Evolutionary conservation across 1,140 invertebrate genomes (phyloP).

Genomic region (Magallana angulata): DNA sequence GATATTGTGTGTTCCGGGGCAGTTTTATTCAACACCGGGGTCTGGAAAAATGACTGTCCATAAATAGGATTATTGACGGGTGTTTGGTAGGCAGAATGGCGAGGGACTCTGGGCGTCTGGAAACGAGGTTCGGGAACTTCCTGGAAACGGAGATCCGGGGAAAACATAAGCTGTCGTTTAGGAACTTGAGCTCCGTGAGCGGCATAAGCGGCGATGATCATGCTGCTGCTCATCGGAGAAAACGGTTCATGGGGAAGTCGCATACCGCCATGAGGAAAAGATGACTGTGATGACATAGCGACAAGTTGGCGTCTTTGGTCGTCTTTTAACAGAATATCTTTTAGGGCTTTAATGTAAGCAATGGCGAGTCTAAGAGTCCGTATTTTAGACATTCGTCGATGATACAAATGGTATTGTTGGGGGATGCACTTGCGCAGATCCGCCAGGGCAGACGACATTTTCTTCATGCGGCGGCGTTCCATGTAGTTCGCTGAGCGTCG

Average conservation of each 20-base stretch:
- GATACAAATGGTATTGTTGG: slow-evolving; percentile 96
- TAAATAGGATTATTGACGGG: background rate
- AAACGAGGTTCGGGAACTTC: background rate
- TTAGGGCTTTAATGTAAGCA: slow-evolving; percentile 98
- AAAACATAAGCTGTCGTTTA: slow-evolving; percentile 20
- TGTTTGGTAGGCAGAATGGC: slow-evolving; percentile 31
- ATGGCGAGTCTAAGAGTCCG: slow-evolving; percentile 96
- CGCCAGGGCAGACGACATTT: slow-evolving; percentile 97
- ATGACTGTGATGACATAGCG: background rate
- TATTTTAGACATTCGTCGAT: slow-evolving; percentile 96
- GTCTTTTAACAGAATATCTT: slow-evolving; percentile 86
- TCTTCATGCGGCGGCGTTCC: slow-evolving; percentile 96
- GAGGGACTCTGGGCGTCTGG: background rate
- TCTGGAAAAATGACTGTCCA: background rate
- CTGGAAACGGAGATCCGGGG: background rate
- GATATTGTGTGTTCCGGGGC: background rate
- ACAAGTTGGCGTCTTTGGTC: background rate
- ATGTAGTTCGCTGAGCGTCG: slow-evolving; percentile 64
- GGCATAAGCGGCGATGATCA: slow-evolving; percentile 27
- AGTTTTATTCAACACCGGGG: too few species aligned
- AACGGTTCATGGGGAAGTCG: slow-evolving; percentile 1
- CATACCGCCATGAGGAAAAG: background rate
- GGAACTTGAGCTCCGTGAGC: slow-evolving; percentile 8
- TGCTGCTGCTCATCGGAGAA: background rate
- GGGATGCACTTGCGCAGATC: slow-evolving; percentile 84